These are phyloP conservation scores for Calliphora vomitoria DNA, from an alignment of 2,888 invertebrate species.

Conservation along the genomic window DNA sequence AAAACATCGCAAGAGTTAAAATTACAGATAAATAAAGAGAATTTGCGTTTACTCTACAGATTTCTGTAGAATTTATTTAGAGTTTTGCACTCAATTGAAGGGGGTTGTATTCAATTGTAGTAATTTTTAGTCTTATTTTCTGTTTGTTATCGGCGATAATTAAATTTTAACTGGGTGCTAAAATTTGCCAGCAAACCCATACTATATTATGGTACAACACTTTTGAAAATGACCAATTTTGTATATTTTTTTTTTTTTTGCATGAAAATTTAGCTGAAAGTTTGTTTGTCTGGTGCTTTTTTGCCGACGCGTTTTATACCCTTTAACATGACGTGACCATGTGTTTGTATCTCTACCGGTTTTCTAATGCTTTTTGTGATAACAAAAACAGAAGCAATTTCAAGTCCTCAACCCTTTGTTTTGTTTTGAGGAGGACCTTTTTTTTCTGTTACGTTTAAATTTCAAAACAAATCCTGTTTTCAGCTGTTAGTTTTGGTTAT, in stretches of 20 bases:
- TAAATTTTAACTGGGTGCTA: constrained; percentile 60
- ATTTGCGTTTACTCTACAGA: background rate
- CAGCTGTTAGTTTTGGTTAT: constrained; percentile 52
- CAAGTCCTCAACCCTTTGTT: constrained; percentile 53
- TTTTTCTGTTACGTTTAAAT: constrained; percentile 13
- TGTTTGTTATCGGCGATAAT: constrained; percentile 42
- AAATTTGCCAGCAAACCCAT: constrained; percentile 40
- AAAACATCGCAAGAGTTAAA: constrained; percentile 45
- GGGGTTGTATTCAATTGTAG: background rate
- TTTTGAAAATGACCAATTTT: constrained; percentile 55
- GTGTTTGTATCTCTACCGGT: constrained; percentile 37
- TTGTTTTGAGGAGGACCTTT: constrained; percentile 5
- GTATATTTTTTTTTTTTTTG: background rate
- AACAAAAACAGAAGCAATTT: background rate
- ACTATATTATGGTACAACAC: constrained; percentile 13
- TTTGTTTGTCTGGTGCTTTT: background rate
- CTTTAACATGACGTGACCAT: background rate
- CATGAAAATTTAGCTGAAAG: background rate
- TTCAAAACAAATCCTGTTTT: constrained; percentile 63
- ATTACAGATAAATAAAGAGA: background rate
- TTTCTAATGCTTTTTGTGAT: constrained; percentile 60
- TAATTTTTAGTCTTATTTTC: background rate
- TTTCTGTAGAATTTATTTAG: constrained; percentile 14
- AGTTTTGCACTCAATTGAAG: background rate
- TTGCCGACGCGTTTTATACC: constrained; percentile 43